Base-by-base conservation (phyloP, 2,797 vertebrate genomes). In the Myiothlypis coronata region DNA sequence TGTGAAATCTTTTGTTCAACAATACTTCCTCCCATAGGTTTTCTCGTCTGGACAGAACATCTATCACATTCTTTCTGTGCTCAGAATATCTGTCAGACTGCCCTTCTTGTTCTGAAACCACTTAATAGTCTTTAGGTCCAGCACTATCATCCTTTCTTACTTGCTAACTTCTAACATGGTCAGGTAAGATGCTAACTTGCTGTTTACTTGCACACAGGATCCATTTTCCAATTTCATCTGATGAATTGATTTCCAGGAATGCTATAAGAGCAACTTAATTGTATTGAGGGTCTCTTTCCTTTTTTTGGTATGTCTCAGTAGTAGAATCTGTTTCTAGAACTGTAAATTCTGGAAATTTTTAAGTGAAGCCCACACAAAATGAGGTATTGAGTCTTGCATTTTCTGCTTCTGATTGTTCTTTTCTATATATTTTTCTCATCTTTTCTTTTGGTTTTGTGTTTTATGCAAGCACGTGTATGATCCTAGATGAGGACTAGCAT, bases 1-100 rank as follows among this genome's bases (percentile, higher is more conserved):
- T 82, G 52, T 89, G 80, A 93, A 96, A 87, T 77, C 50, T 41
- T 90, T 89, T 91, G 50, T 93, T 95, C 83, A 83, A 68, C 46
- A 44, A 11, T 75, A 24, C 30, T 95, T 96, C 75, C 53, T 95
- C 78, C 46, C 5, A 2, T 53, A 87, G 55, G 3, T 47, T 67
- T 84, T 74, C n/a, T 32, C 6, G 27, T 67, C 50, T 59, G 72
- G 64, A 77, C 83, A 90, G 37, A 89, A 26, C 44, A 55, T 60
- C 69, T 92, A 32, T 83, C 72, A 55, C 72, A 70, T 94, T 96
- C 53, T 87, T 18, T 83, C 39, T 90, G 69, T 92, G 76, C 53
- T 56, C 76, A 89, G 69, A 92, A 56, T 67, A 91, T n/a, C 83
- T 92, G 41, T 95, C 85, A 95, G 80, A 82, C 18, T 71, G 39